These are phyloP conservation scores for Holothuria leucospilota DNA, from an alignment of 53 echinoderm and acorn worm species.

Conservation along the genomic window DNA sequence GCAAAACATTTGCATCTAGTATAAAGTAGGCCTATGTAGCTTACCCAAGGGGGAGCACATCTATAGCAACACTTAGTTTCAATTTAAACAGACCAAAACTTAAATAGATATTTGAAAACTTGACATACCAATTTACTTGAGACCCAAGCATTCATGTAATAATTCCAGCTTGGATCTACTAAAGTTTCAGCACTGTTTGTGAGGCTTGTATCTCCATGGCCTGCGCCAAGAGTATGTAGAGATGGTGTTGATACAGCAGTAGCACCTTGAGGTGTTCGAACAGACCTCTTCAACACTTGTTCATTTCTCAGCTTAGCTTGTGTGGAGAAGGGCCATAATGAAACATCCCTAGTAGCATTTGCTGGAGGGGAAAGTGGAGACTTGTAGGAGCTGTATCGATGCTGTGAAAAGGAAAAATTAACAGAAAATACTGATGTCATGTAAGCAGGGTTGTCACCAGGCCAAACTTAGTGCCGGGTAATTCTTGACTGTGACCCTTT, in stretches of 20 bases:
- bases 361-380: neutral
- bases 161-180: slow-evolving; percentile 81
- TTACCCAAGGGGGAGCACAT: too few relatives aligned
- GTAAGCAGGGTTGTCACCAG: too few relatives aligned
- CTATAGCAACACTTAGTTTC: too few relatives aligned
- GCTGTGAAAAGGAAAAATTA: slow-evolving; percentile 2
- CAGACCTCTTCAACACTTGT: neutral
- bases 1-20: too few relatives aligned
- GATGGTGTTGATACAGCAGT: neutral
- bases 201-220: slow-evolving; percentile 83
- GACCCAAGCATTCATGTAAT: slow-evolving; percentile 86
- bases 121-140: slow-evolving; percentile 78
- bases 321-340: neutral
- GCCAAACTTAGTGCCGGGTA: too few relatives aligned
- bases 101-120: too few relatives aligned
- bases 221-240: neutral
- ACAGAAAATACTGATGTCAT: too few relatives aligned
- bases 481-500: too few relatives aligned
- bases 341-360: neutral
- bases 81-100: too few relatives aligned
- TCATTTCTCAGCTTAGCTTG: slow-evolving; percentile 2
- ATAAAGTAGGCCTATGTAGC: too few relatives aligned
- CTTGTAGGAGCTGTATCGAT: slow-evolving; percentile 36
- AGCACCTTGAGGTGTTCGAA: neutral
- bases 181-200: slow-evolving; percentile 84